A percentile compares a stretch with the other conserved stretches of the same genome.
Evolutionary conservation across 2,888 invertebrate genomes (phyloP).

Genomic region (Euproctis similis): DNA sequence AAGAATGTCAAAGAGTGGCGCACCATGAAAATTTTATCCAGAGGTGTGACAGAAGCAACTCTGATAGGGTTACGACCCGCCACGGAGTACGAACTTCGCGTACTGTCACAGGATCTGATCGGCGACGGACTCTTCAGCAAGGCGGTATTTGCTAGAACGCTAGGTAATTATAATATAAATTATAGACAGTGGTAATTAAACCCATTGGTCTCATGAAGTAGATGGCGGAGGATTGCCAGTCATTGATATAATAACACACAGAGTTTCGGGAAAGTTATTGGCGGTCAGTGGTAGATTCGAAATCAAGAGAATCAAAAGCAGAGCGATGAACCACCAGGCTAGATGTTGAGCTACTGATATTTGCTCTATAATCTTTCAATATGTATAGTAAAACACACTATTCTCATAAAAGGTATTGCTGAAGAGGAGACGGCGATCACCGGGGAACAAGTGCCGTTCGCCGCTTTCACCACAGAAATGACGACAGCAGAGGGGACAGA

Average conservation of each 20-base stretch:
- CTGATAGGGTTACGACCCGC: constrained; percentile 84
- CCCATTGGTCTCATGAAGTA: background rate
- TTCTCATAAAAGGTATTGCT: too few relatives aligned
- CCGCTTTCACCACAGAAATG: constrained; percentile 19
- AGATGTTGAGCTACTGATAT: too few relatives aligned
- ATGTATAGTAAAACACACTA: background rate
- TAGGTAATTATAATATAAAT: constrained; percentile 34
- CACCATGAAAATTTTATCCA: constrained; percentile 83
- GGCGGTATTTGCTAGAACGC: constrained; percentile 83
- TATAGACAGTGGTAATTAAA: background rate
- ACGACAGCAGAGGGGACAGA: constrained; percentile 67
- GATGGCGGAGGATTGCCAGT: background rate
- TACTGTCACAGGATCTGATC: constrained; percentile 87
- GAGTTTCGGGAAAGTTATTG: too few relatives aligned
- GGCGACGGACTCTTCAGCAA: constrained; percentile 95
- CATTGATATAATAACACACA: too few relatives aligned
- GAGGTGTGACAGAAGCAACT: constrained; percentile 84
- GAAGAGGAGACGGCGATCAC: constrained; percentile 18
- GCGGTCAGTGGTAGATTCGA: too few relatives aligned
- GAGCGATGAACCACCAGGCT: too few relatives aligned
- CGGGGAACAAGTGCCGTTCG: constrained; percentile 18
- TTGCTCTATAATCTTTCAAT: background rate
- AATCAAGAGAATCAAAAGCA: too few relatives aligned
- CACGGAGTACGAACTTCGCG: constrained; percentile 92
- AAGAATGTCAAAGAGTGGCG: constrained; percentile 87